Percentiles rank a stretch among this genome's conserved stretches.
phyloP scores from a whole-genome alignment of 2,113 vertebrate genomes.

The Phaethornis superciliosus region DNA sequence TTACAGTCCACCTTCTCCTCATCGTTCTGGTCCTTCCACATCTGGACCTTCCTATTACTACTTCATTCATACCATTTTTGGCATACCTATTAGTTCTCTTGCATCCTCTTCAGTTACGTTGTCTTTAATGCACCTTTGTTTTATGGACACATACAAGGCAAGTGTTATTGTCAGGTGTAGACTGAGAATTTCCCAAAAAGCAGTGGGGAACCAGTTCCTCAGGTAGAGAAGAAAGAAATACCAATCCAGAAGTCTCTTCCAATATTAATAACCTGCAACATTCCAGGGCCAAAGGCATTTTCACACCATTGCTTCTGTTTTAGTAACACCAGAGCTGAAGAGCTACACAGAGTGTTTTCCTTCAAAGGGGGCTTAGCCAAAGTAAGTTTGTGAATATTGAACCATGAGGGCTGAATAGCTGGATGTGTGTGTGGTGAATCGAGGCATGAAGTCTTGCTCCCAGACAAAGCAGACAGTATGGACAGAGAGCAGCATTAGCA shows the following conservation, averaged over 20 bases:
- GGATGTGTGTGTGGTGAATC: accelerated
- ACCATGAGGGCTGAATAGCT: background rate
- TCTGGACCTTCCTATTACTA: background rate
- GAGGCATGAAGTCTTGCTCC: background rate
- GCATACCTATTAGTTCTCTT: background rate
- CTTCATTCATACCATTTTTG: background rate
- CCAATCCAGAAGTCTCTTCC: background rate
- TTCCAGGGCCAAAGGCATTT: background rate
- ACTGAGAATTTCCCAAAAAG: background rate
- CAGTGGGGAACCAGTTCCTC: background rate
- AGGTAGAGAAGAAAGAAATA: background rate
- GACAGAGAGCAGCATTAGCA: background rate
- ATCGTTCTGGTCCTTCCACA: background rate
- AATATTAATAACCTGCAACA: background rate
- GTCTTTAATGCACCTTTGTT: background rate
- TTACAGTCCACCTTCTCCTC: background rate
- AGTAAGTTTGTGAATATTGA: background rate
- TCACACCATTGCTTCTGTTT: background rate
- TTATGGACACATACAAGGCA: background rate
- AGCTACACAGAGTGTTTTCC: background rate
- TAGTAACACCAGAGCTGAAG: background rate
- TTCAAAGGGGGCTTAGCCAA: background rate
- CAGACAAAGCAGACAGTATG: background rate
- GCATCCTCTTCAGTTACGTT: background rate
- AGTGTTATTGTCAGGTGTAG: background rate